Evolutionary conservation across 2,888 invertebrate species (phyloP).

Genomic region (Lasiommata megera): DNA sequence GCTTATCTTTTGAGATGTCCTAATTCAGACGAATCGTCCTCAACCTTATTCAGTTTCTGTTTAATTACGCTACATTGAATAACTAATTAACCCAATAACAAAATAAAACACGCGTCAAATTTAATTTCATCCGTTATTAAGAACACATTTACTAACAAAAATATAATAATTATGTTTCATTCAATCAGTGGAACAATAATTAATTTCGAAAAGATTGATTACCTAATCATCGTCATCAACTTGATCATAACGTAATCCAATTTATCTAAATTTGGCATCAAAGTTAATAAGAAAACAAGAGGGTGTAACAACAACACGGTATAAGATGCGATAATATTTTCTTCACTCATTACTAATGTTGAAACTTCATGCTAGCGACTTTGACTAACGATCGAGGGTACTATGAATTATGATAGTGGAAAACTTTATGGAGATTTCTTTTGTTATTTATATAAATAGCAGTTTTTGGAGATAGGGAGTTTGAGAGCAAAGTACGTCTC

Average conservation of each 20-base stretch:
- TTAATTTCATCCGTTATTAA: too few species aligned
- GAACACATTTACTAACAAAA: too few species aligned
- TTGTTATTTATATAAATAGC: slow-evolving; percentile 11
- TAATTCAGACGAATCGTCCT: too few species aligned
- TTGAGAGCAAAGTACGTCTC: too few species aligned
- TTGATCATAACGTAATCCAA: not conserved
- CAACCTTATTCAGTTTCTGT: too few species aligned
- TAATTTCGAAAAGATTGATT: not conserved
- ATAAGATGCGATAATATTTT: slow-evolving; percentile 14
- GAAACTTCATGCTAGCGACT: slow-evolving; percentile 14
- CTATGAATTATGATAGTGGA: slow-evolving; percentile 17
- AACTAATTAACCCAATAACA: too few species aligned
- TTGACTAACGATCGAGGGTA: slow-evolving; percentile 17
- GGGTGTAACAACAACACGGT: not conserved
- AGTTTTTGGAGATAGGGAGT: too few species aligned
- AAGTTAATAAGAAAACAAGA: slow-evolving; percentile 2
- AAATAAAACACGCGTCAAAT: too few species aligned
- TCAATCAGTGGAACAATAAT: not conserved
- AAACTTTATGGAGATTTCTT: slow-evolving; percentile 14
- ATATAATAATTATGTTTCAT: too few species aligned
- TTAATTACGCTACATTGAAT: too few species aligned
- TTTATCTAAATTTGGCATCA: too few species aligned
- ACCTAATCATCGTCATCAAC: not conserved
- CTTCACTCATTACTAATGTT: slow-evolving; percentile 14
- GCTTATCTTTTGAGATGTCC: too few species aligned